Evolutionary conservation across 2,113 vertebrate species (phyloP).

Genomic region (Dasypus novemcinctus): DNA sequence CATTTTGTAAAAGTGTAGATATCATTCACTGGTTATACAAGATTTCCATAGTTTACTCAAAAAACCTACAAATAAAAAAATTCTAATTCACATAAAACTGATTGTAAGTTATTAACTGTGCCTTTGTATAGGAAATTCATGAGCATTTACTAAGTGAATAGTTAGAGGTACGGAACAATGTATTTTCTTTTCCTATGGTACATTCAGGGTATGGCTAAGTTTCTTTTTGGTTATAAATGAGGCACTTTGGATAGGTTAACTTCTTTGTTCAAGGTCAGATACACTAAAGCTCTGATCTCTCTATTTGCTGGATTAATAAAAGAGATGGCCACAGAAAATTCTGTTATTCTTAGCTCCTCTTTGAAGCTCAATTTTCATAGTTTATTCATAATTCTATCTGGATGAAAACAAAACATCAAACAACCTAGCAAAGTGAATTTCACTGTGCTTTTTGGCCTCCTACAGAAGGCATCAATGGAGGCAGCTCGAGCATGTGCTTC

Average conservation of each 20-base stretch:
- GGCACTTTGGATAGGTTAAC: neutral
- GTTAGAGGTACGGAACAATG: neutral
- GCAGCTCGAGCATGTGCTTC: neutral
- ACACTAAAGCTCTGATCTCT: neutral
- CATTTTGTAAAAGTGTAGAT: conserved; percentile 23
- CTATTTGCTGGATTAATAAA: conserved; percentile 4
- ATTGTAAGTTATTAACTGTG: neutral
- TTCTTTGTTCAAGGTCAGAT: neutral
- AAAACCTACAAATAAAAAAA: conserved; percentile 13
- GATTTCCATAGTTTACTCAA: neutral
- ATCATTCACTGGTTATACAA: neutral
- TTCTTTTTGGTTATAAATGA: conserved; percentile 31
- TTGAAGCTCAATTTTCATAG: neutral
- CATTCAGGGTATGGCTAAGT: neutral
- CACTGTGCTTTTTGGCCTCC: neutral
- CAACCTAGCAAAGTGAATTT: neutral
- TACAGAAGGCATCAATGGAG: neutral
- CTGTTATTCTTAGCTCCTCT: neutral
- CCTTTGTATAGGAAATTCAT: neutral
- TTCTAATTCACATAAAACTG: neutral
- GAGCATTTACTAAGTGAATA: neutral
- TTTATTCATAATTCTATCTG: conserved; percentile 3
- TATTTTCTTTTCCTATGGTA: neutral
- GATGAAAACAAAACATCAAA: conserved; percentile 28
- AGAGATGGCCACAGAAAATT: conserved; percentile 6